Conservation (phyloP, 2,888 invertebrate genomes). For the Volucella inflata region DNA sequence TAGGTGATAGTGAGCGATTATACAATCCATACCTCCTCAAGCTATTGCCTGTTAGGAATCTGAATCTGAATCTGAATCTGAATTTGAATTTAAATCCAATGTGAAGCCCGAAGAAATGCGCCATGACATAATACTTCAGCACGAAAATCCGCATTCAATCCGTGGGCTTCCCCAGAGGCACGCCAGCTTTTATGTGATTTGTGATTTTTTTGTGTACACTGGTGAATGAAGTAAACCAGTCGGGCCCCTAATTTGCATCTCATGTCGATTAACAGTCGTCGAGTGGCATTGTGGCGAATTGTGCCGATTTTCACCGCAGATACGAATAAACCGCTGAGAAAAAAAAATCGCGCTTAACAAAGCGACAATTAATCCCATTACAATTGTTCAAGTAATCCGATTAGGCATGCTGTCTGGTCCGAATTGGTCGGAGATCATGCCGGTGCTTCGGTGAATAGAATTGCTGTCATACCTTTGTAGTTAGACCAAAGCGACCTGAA, state of each 20-base stretch:
- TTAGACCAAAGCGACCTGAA: too few relatives aligned
- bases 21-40: too few relatives aligned
- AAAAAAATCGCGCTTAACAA: not conserved
- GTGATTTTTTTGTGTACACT: not conserved
- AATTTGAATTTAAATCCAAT: not conserved
- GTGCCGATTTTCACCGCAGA: not conserved
- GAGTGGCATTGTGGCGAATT: slow-evolving; percentile 15
- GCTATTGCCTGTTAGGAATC: too few relatives aligned
- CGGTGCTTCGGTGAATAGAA: not conserved
- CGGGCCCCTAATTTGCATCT: slow-evolving; percentile 36
- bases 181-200: not conserved
- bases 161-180: slow-evolving; percentile 32
- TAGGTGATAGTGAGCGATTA: not conserved
- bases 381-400: slow-evolving; percentile 15
- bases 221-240: not conserved
- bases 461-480: too few relatives aligned
- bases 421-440: not conserved
- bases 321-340: not conserved
- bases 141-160: slow-evolving; percentile 41
- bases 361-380: slow-evolving; percentile 28
- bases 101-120: not conserved
- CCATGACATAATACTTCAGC: slow-evolving; percentile 35
- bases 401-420: slow-evolving; percentile 10
- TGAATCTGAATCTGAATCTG: too few relatives aligned
- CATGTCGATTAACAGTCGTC: not conserved